Percentiles rank a stretch among this genome's conserved stretches.
Conservation (phyloP, 2,888 invertebrate species). For the Bombylius major region DNA sequence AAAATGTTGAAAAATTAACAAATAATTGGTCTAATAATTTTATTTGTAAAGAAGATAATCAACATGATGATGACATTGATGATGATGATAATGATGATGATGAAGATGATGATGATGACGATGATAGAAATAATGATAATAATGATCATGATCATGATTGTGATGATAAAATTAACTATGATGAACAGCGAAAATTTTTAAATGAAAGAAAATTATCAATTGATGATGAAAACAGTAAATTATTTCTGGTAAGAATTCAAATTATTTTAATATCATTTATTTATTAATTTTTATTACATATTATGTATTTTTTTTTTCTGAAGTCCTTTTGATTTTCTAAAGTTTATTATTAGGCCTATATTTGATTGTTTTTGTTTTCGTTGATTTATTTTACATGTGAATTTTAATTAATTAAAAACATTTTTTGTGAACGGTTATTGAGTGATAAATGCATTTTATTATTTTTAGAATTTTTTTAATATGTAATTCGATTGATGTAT, state of each 20-base stretch:
- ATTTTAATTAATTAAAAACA: no score
- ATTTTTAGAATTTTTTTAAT: no score
- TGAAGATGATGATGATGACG: slow-evolving; percentile 5
- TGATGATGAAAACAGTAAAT: slow-evolving; percentile 6
- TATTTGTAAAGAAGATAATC: slow-evolving; percentile 7
- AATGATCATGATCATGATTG: slow-evolving; percentile 5
- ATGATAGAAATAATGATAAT: slow-evolving; percentile 7
- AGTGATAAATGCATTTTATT: no score
- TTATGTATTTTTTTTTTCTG: no score
- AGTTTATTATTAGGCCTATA: no score
- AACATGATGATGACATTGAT: slow-evolving; percentile 13
- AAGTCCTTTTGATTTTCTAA: no score
- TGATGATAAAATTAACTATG: slow-evolving; percentile 1
- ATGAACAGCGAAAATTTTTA: background rate
- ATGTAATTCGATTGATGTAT: no score
- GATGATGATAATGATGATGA: slow-evolving; percentile 9
- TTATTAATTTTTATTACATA: no score
- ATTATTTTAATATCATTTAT: no score
- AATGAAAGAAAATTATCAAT: background rate
- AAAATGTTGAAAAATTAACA: background rate
- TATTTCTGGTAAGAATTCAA: slow-evolving; percentile 8
- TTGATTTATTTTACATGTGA: no score
- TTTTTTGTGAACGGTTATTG: no score
- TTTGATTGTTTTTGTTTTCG: no score
- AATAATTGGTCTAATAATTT: slow-evolving; percentile 2